phyloP scores from a whole-genome alignment of 2,113 vertebrate species.

The Orcinus orca region DNA sequence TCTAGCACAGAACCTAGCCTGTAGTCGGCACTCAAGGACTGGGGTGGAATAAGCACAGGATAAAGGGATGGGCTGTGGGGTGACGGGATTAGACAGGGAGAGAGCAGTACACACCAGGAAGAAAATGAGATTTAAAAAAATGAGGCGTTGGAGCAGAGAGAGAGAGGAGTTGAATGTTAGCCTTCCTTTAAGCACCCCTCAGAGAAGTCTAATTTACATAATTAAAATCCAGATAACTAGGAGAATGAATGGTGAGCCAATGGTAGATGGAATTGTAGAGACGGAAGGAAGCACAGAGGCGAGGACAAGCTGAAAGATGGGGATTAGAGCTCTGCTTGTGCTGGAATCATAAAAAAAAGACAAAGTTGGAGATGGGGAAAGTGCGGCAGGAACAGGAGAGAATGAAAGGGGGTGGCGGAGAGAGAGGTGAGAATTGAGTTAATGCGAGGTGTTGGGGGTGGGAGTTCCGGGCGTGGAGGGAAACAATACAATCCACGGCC shows the following conservation, averaged over 20 bases:
- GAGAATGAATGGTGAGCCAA: not conserved
- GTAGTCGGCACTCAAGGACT: not conserved
- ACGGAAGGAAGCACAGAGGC: not conserved
- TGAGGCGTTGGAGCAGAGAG: not conserved
- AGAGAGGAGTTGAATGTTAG: not conserved
- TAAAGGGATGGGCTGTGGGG: not conserved
- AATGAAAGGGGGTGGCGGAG: fast-evolving
- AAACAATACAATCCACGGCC: not conserved
- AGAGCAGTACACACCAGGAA: not conserved
- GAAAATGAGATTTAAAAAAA: not conserved
- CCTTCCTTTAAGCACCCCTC: slow-evolving; percentile 16
- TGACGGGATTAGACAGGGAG: not conserved
- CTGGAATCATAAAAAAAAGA: not conserved
- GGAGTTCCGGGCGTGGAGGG: not conserved
- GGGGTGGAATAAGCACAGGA: fast-evolving
- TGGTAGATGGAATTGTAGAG: not conserved
- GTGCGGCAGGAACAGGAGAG: not conserved
- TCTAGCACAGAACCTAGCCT: not conserved
- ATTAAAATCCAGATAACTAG: slow-evolving; percentile 56
- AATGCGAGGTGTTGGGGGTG: not conserved
- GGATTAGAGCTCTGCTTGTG: not conserved
- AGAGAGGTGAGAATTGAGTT: not conserved
- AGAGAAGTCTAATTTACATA: slow-evolving; percentile 54
- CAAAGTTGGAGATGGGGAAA: not conserved
- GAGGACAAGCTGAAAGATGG: not conserved